Evolutionary conservation across 2,113 vertebrate species (phyloP).

Genomic region (Scatophagus argus): DNA sequence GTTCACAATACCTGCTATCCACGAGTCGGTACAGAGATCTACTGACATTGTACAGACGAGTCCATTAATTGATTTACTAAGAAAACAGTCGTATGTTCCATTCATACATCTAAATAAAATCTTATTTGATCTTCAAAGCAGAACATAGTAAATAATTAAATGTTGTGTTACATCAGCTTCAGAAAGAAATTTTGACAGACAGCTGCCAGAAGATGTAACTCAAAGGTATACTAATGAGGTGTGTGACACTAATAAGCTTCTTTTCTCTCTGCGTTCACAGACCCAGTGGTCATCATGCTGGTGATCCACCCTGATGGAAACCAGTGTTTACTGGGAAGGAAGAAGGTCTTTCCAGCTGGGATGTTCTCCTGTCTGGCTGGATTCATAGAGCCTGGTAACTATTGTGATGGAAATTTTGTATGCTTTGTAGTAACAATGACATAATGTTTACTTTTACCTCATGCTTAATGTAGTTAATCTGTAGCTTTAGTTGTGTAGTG

Average conservation of each 20-base stretch:
- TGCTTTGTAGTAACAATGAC: too few relatives aligned
- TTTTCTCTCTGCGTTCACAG: slow-evolving; percentile 70
- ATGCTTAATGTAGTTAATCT: too few relatives aligned
- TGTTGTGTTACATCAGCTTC: not conserved
- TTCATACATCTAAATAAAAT: too few relatives aligned
- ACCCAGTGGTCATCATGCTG: slow-evolving; percentile 98
- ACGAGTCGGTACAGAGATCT: slow-evolving; percentile 88
- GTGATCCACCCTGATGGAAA: slow-evolving; percentile 95
- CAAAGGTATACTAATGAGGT: not conserved
- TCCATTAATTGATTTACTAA: too few relatives aligned
- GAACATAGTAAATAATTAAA: not conserved
- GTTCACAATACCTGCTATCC: slow-evolving; percentile 96
- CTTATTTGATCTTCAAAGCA: too few relatives aligned
- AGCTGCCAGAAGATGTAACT: not conserved
- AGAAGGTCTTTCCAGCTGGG: slow-evolving; percentile 89
- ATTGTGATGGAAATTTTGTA: too few relatives aligned
- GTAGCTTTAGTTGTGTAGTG: too few relatives aligned
- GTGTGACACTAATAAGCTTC: not conserved
- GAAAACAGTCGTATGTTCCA: too few relatives aligned
- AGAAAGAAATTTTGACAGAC: not conserved
- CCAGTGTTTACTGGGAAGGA: slow-evolving; percentile 93
- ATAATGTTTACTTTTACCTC: too few relatives aligned
- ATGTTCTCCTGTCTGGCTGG: slow-evolving; percentile 97
- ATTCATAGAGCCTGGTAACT: slow-evolving; percentile 94
- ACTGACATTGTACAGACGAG: too few relatives aligned